These are phyloP conservation scores for Gordius sp. DNA, from an alignment of 2,888 invertebrate genomes.

Conservation along the genomic window DNA sequence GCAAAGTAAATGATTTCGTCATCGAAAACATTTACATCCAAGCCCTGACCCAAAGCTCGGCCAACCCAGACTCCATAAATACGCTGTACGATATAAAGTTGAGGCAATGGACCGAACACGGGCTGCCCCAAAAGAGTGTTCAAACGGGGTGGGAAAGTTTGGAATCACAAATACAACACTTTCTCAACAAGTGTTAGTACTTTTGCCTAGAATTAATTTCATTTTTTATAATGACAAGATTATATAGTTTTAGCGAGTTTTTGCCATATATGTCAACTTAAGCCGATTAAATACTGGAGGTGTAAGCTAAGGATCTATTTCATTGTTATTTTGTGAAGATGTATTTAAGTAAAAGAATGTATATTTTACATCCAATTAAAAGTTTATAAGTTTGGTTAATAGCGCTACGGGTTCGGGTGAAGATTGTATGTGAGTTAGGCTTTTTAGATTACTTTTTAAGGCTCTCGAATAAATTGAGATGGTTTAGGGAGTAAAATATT, in stretches of 20 bases:
- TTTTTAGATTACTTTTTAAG: too few relatives aligned
- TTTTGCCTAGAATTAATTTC: neutral
- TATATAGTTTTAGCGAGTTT: neutral
- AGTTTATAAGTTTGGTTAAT: too few relatives aligned
- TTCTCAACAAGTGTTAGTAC: constrained; percentile 5
- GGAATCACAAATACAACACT: neutral
- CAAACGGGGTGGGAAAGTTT: constrained; percentile 31
- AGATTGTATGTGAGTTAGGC: too few relatives aligned
- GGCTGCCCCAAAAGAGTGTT: constrained; percentile 55
- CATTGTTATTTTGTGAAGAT: too few relatives aligned
- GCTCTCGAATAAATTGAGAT: too few relatives aligned
- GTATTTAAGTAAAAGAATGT: too few relatives aligned
- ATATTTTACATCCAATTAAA: too few relatives aligned
- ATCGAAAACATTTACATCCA: constrained; percentile 56
- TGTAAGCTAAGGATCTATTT: too few relatives aligned
- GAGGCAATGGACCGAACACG: constrained; percentile 75
- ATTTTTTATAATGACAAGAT: neutral
- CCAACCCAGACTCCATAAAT: constrained; percentile 31
- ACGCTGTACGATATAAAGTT: constrained; percentile 59
- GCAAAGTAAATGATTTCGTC: constrained; percentile 25
- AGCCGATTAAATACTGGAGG: too few relatives aligned
- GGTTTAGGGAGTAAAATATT: too few relatives aligned
- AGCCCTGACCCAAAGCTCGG: constrained; percentile 31
- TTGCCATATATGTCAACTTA: neutral
- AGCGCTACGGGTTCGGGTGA: too few relatives aligned